Percentiles rank a stretch among this genome's conserved stretches.
Conservation (phyloP, 2,888 invertebrate species). For the Eupithecia subfuscata region DNA sequence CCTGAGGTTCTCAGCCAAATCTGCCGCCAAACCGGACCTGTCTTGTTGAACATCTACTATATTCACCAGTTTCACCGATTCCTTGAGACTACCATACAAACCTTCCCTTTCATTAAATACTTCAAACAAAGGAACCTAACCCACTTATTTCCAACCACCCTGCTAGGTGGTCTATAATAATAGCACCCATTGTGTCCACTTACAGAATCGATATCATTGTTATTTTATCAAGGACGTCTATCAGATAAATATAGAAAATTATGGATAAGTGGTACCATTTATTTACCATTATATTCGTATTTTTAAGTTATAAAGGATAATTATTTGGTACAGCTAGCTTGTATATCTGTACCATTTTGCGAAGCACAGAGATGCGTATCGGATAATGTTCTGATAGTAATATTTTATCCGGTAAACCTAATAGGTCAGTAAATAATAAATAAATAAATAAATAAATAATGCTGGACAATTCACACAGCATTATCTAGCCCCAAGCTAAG, state of each 20-base stretch:
- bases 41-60: background rate
- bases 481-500: too few species aligned
- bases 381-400: background rate
- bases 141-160: background rate
- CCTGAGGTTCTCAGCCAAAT: too few species aligned
- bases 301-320: background rate
- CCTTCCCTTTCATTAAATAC: background rate
- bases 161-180: constrained; percentile 23
- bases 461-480: too few species aligned
- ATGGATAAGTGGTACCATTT: constrained; percentile 1
- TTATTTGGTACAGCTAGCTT: background rate
- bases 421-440: background rate
- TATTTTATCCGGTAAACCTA: background rate
- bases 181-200: constrained; percentile 22
- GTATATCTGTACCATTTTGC: background rate
- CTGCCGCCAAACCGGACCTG: background rate
- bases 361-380: background rate
- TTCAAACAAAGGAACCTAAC: background rate
- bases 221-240: constrained; percentile 29
- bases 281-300: background rate
- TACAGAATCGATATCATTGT: constrained; percentile 35
- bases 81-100: background rate
- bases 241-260: constrained; percentile 12
- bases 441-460: too few species aligned
- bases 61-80: background rate